Conservation (phyloP, 2,797 vertebrate species). For the Hemibagrus guttatus region DNA sequence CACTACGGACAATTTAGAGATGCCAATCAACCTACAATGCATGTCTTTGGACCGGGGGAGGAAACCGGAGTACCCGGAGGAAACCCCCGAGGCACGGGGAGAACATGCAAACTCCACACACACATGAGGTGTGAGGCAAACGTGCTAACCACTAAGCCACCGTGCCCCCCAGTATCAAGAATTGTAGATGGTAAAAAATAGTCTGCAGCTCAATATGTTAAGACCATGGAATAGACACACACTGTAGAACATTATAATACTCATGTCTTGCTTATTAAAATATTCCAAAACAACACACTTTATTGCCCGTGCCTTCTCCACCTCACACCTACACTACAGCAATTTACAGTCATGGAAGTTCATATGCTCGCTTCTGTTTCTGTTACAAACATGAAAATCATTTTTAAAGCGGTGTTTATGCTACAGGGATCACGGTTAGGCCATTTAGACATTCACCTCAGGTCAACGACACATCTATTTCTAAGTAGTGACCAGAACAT, state of each 20-base stretch:
- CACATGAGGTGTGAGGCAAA: too few species aligned
- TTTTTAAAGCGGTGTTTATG: background rate
- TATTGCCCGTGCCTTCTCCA: background rate
- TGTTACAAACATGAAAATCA: background rate
- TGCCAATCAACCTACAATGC: too few species aligned
- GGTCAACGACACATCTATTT: constrained; percentile 16
- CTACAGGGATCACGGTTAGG: background rate
- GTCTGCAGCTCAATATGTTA: background rate
- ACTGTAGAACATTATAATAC: background rate
- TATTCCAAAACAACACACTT: background rate
- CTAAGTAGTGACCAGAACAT: constrained; percentile 16
- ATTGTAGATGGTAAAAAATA: background rate
- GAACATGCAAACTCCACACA: too few species aligned
- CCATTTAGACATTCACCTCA: constrained; percentile 3
- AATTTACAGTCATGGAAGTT: background rate
- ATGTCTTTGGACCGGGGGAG: too few species aligned
- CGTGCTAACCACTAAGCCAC: too few species aligned
- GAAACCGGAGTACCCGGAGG: too few species aligned
- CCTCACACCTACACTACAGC: background rate
- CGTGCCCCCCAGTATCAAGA: background rate
- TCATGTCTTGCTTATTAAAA: background rate
- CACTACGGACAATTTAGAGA: too few species aligned
- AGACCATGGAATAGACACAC: background rate
- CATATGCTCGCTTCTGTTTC: background rate
- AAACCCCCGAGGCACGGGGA: too few species aligned